Conservation (phyloP, 2,797 vertebrate species). For the Avahi laniger region DNA sequence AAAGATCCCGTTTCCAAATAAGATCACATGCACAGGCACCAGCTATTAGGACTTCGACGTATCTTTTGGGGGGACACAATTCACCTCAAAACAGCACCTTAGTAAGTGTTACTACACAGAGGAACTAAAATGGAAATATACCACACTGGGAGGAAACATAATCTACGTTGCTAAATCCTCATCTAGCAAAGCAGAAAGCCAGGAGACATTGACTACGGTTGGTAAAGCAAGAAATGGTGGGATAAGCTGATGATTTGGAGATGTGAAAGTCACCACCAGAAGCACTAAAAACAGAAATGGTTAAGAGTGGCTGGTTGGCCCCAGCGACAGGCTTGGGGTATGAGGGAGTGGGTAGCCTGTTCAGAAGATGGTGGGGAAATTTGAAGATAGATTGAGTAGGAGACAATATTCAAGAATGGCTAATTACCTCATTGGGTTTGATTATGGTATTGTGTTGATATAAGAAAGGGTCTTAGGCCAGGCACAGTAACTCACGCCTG, state of each 20-base stretch:
- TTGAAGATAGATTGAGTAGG: not conserved
- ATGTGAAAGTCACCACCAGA: not conserved
- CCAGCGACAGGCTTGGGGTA: not conserved
- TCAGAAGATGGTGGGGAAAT: not conserved
- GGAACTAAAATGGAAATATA: not conserved
- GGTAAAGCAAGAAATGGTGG: not conserved
- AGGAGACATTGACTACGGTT: no score
- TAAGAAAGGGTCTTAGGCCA: not conserved
- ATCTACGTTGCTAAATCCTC: not conserved
- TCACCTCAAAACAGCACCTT: not conserved
- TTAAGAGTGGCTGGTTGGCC: not conserved
- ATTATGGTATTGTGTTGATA: not conserved
- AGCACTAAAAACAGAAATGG: not conserved
- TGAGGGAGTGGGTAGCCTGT: not conserved
- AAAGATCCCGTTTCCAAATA: not conserved
- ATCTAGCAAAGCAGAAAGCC: not conserved
- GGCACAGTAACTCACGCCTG: not conserved
- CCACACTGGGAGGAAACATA: not conserved
- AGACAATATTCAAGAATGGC: not conserved
- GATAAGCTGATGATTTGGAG: not conserved
- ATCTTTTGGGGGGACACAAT: not conserved
- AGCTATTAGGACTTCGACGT: not conserved
- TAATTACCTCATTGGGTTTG: not conserved
- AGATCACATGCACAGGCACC: not conserved
- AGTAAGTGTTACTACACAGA: not conserved